Evolutionary conservation across 1,140 invertebrate genomes (phyloP).

Genomic region (Tetramorium simillimum): DNA sequence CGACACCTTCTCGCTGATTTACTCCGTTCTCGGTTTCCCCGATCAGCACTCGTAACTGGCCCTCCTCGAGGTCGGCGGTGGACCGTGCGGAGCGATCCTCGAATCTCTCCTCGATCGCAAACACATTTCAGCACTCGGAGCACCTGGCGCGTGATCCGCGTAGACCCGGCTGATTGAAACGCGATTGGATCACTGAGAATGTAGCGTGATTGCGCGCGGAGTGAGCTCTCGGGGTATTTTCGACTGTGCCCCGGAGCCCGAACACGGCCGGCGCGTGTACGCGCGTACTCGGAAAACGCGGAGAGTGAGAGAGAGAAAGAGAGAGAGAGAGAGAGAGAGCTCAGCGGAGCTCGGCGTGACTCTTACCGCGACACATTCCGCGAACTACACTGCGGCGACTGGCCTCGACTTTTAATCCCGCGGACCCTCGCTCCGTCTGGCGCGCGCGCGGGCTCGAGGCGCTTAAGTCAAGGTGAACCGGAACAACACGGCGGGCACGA

Average conservation of each 20-base stretch:
- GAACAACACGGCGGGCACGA: background rate
- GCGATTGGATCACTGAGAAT: conserved; percentile 4
- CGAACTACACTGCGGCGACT: conserved; percentile 13
- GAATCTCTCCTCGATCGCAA: conserved; percentile 19
- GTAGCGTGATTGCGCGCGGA: background rate
- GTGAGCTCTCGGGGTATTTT: conserved; percentile 18
- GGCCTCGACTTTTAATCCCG: conserved; percentile 37
- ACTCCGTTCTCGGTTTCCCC: background rate
- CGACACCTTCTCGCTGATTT: background rate
- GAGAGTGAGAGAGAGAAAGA: too few species aligned
- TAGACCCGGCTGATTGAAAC: background rate
- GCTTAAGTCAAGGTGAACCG: conserved; percentile 18
- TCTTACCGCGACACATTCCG: conserved; percentile 41
- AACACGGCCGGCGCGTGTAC: background rate
- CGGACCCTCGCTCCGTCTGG: background rate
- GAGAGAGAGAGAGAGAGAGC: too few species aligned
- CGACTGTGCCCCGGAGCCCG: background rate
- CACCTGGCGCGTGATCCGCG: background rate
- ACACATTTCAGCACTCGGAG: conserved; percentile 27
- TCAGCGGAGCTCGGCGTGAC: conserved; percentile 9
- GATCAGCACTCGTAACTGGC: background rate
- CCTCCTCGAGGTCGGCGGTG: background rate
- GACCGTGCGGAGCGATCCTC: background rate
- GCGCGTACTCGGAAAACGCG: background rate
- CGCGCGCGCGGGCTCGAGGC: background rate